Evolutionary conservation across 2,888 invertebrate genomes (phyloP).

Genomic region (Argyresthia albistria): DNA sequence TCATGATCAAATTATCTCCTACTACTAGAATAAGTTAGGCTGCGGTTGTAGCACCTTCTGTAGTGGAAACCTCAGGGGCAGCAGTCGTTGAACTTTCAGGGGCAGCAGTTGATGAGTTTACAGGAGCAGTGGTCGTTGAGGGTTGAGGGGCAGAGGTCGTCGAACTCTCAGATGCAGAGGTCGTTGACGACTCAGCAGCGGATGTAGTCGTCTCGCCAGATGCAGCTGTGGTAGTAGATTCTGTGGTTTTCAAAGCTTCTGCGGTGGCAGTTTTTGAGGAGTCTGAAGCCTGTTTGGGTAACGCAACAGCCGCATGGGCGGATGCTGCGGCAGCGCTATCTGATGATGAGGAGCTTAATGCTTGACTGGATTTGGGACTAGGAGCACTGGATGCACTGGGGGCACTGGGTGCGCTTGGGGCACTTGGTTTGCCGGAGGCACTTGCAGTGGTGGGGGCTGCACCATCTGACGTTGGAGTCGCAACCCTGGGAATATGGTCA

Average conservation of each 20-base stretch:
- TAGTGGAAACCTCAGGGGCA: too few species aligned
- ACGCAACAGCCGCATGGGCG: neutral
- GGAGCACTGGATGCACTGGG: conserved; percentile 2
- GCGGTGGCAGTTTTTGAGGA: neutral
- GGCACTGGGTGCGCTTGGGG: conserved; percentile 11
- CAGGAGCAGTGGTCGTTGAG: too few species aligned
- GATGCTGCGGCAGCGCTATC: conserved; percentile 7
- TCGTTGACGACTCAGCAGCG: neutral
- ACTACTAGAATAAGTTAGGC: too few species aligned
- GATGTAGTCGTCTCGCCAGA: neutral
- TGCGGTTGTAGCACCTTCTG: too few species aligned
- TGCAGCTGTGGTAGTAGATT: neutral
- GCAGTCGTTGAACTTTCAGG: too few species aligned
- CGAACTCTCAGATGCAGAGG: conserved; percentile 8
- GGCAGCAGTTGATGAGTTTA: too few species aligned
- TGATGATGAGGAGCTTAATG: conserved; percentile 1
- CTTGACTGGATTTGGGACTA: neutral
- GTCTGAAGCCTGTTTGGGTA: neutral
- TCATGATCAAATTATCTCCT: too few species aligned
- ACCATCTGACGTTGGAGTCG: conserved; percentile 10
- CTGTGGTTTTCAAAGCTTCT: neutral
- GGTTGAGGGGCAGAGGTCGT: conserved; percentile 6
- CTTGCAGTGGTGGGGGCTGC: conserved; percentile 19
- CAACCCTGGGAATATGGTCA: conserved; percentile 71
- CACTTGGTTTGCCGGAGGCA: conserved; percentile 21